phyloP scores from a whole-genome alignment of 2,797 vertebrate species.

The Fratercula arctica region DNA sequence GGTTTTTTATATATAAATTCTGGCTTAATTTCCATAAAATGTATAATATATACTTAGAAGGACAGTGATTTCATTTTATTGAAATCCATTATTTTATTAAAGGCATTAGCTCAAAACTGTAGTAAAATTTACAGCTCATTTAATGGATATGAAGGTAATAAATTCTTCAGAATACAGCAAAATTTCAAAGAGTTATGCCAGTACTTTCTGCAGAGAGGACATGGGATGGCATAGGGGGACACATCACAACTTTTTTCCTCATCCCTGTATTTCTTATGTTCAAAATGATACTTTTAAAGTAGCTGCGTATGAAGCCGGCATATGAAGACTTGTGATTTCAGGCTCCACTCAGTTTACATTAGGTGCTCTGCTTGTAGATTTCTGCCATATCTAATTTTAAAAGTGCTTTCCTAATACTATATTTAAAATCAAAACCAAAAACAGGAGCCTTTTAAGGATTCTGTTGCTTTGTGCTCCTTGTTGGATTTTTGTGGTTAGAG shows the following conservation, averaged over 20 bases:
- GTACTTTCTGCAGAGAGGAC: not conserved
- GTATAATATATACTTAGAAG: not conserved
- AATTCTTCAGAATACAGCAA: not conserved
- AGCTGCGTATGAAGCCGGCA: not conserved
- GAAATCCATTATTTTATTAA: not conserved
- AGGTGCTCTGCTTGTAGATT: not conserved
- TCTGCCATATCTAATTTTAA: slow-evolving; percentile 9
- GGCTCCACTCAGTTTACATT: not conserved
- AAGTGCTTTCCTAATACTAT: not conserved
- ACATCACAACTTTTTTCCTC: not conserved
- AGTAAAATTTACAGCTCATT: not conserved
- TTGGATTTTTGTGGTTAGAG: slow-evolving; percentile 53
- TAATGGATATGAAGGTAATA: not conserved
- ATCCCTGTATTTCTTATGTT: not conserved
- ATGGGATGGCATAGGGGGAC: not conserved
- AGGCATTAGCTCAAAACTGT: not conserved
- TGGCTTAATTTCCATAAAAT: not conserved
- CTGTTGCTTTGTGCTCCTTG: slow-evolving; percentile 40
- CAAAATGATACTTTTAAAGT: not conserved
- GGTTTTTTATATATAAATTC: not conserved
- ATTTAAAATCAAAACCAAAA: slow-evolving; percentile 39
- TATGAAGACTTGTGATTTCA: not conserved
- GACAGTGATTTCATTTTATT: not conserved
- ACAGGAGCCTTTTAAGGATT: slow-evolving; percentile 42
- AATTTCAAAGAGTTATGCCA: not conserved